Percentiles rank a stretch among this genome's conserved stretches.
Conservation (phyloP, 2,797 vertebrate species). For the Muraenolepis orangiensis region DNA sequence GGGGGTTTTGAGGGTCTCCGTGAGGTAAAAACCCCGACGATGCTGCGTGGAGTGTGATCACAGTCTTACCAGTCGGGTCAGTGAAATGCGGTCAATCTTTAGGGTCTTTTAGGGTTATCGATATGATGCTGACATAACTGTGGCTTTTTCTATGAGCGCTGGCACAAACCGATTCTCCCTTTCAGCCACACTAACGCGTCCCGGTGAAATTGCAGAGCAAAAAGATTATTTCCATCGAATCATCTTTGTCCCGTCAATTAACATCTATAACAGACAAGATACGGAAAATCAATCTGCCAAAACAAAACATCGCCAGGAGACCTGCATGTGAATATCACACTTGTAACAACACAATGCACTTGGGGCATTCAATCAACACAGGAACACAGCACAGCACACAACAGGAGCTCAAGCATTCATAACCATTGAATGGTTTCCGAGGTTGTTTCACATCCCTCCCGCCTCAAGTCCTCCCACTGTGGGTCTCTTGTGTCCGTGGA, state of each 20-base stretch:
- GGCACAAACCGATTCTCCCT: not conserved
- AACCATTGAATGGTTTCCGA: conserved; percentile 27
- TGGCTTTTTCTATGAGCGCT: not conserved
- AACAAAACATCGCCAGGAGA: not conserved
- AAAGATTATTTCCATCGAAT: not conserved
- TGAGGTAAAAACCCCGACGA: not conserved
- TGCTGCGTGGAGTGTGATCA: not conserved
- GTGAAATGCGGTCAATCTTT: not conserved
- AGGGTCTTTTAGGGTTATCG: not conserved
- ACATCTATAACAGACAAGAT: conserved; percentile 8
- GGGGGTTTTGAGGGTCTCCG: not conserved
- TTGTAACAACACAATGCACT: conserved; percentile 9
- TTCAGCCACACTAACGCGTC: not conserved
- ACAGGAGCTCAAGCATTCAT: not conserved
- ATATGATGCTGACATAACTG: not conserved
- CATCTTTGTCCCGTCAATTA: not conserved
- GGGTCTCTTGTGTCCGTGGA: conserved; percentile 39
- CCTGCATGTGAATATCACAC: not conserved
- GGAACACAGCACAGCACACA: not conserved
- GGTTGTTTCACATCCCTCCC: conserved; percentile 16
- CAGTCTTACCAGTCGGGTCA: not conserved
- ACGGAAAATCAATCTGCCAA: not conserved
- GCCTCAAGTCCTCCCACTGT: conserved; percentile 9
- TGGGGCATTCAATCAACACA: conserved; percentile 15
- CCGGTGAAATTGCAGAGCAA: not conserved